Evolutionary conservation across 2,888 invertebrate species (phyloP).

Genomic region (Drosophila bunnanda): DNA sequence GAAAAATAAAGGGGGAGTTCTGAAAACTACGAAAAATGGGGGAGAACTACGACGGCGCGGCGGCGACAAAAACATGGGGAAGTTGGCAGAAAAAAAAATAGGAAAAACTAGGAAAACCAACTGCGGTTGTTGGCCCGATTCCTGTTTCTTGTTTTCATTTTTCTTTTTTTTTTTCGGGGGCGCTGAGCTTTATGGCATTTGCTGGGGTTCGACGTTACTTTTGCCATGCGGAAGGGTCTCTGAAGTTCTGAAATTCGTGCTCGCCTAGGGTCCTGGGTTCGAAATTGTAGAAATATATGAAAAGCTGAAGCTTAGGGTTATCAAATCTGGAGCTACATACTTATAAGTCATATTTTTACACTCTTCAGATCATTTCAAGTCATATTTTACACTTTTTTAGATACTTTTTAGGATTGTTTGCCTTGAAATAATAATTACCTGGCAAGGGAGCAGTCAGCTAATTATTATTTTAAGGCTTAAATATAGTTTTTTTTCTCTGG

Average conservation of each 20-base stretch:
- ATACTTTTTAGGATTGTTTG: too few relatives aligned
- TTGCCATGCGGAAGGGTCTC: neutral
- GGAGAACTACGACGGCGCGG: constrained; percentile 24
- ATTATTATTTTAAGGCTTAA: neutral
- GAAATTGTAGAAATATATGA: neutral
- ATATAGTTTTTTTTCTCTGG: too few relatives aligned
- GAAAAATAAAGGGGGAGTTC: constrained; percentile 31
- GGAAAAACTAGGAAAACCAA: constrained; percentile 19
- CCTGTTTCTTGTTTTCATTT: constrained; percentile 21
- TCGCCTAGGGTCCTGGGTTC: neutral
- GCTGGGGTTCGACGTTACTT: constrained; percentile 21
- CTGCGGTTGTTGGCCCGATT: constrained; percentile 73
- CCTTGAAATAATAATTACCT: too few relatives aligned
- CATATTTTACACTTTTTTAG: too few relatives aligned
- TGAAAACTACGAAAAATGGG: constrained; percentile 31
- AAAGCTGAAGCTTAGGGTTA: too few relatives aligned
- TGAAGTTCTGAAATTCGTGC: neutral
- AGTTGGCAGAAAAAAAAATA: constrained; percentile 6
- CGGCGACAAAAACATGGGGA: constrained; percentile 37
- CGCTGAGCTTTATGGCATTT: constrained; percentile 17
- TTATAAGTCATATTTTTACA: too few relatives aligned
- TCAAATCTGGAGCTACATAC: too few relatives aligned
- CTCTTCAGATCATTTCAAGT: neutral
- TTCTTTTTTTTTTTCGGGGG: constrained; percentile 1
- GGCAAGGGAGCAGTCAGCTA: too few relatives aligned